These are phyloP conservation scores for Tetramorium alpestre DNA, from an alignment of 1,140 invertebrate species.

Conservation along the genomic window DNA sequence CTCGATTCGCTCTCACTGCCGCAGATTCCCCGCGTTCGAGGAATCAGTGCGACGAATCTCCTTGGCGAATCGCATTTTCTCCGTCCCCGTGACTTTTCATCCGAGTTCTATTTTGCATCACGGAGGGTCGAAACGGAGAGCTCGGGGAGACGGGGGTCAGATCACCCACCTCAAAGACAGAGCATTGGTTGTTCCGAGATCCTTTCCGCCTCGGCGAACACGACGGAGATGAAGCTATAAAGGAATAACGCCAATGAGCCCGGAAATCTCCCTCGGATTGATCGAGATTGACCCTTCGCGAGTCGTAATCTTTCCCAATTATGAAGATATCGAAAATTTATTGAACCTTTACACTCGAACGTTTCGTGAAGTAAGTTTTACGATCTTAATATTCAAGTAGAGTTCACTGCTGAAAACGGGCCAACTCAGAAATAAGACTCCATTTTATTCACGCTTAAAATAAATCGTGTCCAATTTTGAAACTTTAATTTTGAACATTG, in stretches of 20 bases:
- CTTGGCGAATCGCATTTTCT: conserved; percentile 52
- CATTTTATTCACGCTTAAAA: conserved; percentile 11
- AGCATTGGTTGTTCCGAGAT: conserved; percentile 22
- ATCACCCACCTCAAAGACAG: conserved; percentile 35
- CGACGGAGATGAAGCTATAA: conserved; percentile 52
- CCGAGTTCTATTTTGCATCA: conserved; percentile 60
- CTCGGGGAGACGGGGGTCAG: not conserved
- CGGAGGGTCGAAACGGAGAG: conserved; percentile 7
- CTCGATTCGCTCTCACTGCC: conserved; percentile 38
- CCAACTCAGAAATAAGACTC: not conserved
- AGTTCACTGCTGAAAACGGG: not conserved
- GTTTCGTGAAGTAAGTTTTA: conserved; percentile 28
- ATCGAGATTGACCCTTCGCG: conserved; percentile 35
- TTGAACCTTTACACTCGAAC: not conserved
- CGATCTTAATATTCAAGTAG: conserved; percentile 2
- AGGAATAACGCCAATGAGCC: conserved; percentile 49
- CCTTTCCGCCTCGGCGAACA: conserved; percentile 21
- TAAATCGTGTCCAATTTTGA: conserved; percentile 13
- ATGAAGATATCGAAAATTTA: conserved; percentile 52
- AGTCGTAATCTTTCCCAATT: conserved; percentile 41
- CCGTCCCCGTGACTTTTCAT: conserved; percentile 45
- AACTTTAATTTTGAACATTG: conserved; percentile 9
- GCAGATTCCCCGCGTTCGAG: conserved; percentile 1
- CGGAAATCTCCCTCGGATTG: conserved; percentile 48
- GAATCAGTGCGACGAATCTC: conserved; percentile 50